Evolutionary conservation across 2,113 vertebrate genomes (phyloP).

Genomic region (Serilophus lunatus): DNA sequence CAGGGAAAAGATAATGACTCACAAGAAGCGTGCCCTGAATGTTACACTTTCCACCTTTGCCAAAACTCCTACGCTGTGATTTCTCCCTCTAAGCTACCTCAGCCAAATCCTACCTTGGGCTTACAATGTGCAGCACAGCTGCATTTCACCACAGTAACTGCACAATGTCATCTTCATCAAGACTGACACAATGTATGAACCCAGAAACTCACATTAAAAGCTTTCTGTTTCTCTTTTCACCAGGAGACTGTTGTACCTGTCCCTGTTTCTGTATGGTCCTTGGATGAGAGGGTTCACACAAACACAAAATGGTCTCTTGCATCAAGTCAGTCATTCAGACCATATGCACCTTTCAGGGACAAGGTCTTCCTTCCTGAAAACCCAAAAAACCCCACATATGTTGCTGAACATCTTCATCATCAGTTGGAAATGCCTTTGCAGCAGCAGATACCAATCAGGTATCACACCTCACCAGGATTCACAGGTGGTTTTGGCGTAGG

Average conservation of each 20-base stretch:
- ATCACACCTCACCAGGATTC: background rate
- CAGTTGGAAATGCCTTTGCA: background rate
- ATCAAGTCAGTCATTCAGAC: background rate
- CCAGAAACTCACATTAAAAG: background rate
- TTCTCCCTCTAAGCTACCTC: background rate
- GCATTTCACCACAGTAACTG: background rate
- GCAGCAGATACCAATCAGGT: background rate
- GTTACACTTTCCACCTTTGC: background rate
- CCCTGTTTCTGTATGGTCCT: background rate
- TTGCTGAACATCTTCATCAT: background rate
- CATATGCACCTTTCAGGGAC: background rate
- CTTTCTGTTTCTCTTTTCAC: background rate
- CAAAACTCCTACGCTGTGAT: background rate
- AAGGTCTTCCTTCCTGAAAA: background rate
- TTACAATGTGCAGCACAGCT: background rate
- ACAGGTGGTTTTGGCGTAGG: background rate
- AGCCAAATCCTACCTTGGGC: background rate
- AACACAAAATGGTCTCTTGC: background rate
- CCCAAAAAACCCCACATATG: accelerated
- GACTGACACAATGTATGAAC: background rate
- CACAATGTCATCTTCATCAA: background rate
- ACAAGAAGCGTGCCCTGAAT: background rate
- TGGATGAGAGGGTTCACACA: background rate
- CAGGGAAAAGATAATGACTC: background rate
- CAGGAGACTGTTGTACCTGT: background rate